phyloP scores from a whole-genome alignment of 1,140 invertebrate species.

The Drosophila sechellia region DNA sequence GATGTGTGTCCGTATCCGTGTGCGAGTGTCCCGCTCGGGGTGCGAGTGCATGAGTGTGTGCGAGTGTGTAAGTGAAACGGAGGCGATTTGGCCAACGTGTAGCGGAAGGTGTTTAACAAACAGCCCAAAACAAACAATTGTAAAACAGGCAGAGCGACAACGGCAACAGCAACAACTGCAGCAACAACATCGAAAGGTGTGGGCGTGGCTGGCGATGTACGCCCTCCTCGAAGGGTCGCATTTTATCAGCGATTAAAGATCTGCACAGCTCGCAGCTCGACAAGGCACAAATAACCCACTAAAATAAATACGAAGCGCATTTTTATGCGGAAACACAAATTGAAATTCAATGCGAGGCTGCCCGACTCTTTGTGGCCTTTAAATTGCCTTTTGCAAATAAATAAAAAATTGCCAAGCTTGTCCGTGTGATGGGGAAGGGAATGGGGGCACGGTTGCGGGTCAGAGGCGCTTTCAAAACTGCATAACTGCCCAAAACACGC shows the following conservation, averaged over 20 bases:
- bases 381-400: slow-evolving; percentile 81
- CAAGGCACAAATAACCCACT: slow-evolving; percentile 62
- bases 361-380: slow-evolving; percentile 45
- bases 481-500: slow-evolving; percentile 53
- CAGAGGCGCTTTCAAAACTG: slow-evolving; percentile 58
- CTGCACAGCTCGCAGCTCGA: slow-evolving; percentile 30
- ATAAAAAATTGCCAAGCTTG: slow-evolving; percentile 52
- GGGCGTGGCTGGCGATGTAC: slow-evolving; percentile 63
- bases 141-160: slow-evolving; percentile 68
- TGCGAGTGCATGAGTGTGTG: slow-evolving; percentile 8
- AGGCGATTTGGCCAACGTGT: slow-evolving; percentile 72
- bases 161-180: slow-evolving; percentile 30
- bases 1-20: slow-evolving; percentile 52
- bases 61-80: slow-evolving; percentile 40
- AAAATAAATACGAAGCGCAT: slow-evolving; percentile 70
- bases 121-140: slow-evolving; percentile 81
- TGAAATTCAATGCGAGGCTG: slow-evolving; percentile 77
- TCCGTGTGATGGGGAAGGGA: slow-evolving; percentile 7
- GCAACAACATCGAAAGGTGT: slow-evolving; percentile 11
- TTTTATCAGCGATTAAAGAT: slow-evolving; percentile 80
- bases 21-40: slow-evolving; percentile 16
- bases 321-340: slow-evolving; percentile 82
- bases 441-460: not conserved
- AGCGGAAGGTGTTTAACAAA: slow-evolving; percentile 84
- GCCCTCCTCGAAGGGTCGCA: slow-evolving; percentile 57